Evolutionary conservation across 2,888 invertebrate species (phyloP).

Genomic region (Macaria notata): DNA sequence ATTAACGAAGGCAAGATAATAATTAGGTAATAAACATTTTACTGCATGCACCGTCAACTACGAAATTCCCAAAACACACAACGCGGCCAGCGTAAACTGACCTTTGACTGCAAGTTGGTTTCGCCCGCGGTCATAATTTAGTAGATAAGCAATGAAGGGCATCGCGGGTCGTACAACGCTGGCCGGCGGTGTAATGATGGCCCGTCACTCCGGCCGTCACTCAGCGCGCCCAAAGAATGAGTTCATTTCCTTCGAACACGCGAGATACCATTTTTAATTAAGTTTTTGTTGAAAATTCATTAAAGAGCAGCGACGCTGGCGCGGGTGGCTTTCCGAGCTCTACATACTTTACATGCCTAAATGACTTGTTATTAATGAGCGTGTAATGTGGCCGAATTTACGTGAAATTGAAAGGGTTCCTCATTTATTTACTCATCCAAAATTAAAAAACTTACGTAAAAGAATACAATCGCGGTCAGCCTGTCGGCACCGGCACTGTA

Average conservation of each 20-base stretch:
- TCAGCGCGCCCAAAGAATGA: constrained; percentile 76
- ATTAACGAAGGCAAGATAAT: constrained; percentile 58
- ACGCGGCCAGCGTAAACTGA: constrained; percentile 52
- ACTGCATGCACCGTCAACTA: constrained; percentile 65
- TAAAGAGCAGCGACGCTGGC: constrained; percentile 67
- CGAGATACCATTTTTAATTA: constrained; percentile 82
- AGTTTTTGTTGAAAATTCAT: constrained; percentile 82
- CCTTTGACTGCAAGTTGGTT: constrained; percentile 53
- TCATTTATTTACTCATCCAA: constrained; percentile 50
- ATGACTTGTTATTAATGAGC: constrained; percentile 75
- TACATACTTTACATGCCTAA: constrained; percentile 67
- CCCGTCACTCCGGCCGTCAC: constrained; percentile 75
- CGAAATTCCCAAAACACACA: constrained; percentile 70
- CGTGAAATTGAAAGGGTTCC: constrained; percentile 54
- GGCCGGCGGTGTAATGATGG: constrained; percentile 68
- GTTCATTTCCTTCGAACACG: constrained; percentile 81
- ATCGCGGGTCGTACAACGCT: constrained; percentile 52
- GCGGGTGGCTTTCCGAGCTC: constrained; percentile 54
- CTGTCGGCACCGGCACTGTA: constrained; percentile 27
- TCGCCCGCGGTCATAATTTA: constrained; percentile 52
- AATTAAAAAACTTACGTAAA: constrained; percentile 48
- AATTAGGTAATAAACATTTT: constrained; percentile 71
- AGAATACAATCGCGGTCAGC: constrained; percentile 28
- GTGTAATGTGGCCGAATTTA: constrained; percentile 41
- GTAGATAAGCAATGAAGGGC: constrained; percentile 46